These are phyloP conservation scores for Zootermopsis nevadensis DNA, from an alignment of 2,888 invertebrate genomes.

Conservation along the genomic window DNA sequence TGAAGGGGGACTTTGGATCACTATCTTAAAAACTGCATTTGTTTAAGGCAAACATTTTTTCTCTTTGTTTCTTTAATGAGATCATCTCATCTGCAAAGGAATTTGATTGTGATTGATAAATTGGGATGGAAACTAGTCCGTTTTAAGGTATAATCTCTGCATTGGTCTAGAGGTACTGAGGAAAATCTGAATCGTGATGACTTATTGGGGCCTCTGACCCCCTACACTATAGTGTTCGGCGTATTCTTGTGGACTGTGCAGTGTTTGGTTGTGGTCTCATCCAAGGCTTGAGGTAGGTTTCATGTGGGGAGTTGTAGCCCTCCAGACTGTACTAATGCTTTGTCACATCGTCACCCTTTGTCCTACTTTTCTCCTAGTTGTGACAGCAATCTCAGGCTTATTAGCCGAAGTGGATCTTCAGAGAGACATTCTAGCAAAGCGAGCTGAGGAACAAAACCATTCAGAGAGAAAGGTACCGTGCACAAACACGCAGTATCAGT, in stretches of 20 bases:
- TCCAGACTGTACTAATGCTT: constrained; percentile 25
- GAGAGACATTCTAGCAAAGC: constrained; percentile 62
- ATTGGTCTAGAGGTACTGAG: too few relatives aligned
- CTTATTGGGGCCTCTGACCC: too few relatives aligned
- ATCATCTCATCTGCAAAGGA: too few relatives aligned
- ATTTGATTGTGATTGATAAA: too few relatives aligned
- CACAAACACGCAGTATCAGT: constrained; percentile 42
- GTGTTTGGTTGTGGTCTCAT: constrained; percentile 27
- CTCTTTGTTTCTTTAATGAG: too few relatives aligned
- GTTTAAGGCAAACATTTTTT: too few relatives aligned
- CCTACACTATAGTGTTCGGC: too few relatives aligned
- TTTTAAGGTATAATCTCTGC: too few relatives aligned
- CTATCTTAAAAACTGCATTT: too few relatives aligned
- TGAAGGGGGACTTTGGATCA: too few relatives aligned
- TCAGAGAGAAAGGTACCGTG: constrained; percentile 50
- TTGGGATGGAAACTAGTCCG: too few relatives aligned
- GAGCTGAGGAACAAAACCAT: constrained; percentile 51
- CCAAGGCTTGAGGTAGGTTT: constrained; percentile 40
- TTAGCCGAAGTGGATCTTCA: constrained; percentile 84
- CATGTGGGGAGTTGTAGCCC: constrained; percentile 27
- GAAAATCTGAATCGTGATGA: too few relatives aligned
- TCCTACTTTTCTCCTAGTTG: constrained; percentile 68
- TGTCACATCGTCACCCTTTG: constrained; percentile 35
- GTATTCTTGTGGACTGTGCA: background rate
- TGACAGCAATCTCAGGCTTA: constrained; percentile 83